Percentiles rank a stretch among this genome's conserved stretches.
These are phyloP conservation scores for Acleris laterana DNA, from an alignment of 2,888 invertebrate species.

Conservation along the genomic window DNA sequence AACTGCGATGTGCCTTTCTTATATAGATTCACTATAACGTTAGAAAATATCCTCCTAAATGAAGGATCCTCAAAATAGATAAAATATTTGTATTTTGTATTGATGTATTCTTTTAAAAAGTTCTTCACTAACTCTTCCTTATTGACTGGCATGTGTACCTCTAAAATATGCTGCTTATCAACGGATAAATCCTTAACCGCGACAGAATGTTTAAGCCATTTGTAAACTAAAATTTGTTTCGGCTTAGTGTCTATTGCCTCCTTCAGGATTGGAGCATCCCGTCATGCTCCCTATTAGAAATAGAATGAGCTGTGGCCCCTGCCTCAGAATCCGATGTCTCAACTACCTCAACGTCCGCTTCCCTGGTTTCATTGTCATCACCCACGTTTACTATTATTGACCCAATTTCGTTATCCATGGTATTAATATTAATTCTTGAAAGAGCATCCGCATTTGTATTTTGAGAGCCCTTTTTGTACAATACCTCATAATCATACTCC, in stretches of 20 bases:
- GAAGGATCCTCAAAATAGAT: conserved; percentile 41
- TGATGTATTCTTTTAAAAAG: conserved; percentile 38
- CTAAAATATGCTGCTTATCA: background rate
- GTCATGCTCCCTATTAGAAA: conserved; percentile 25
- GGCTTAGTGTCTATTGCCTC: conserved; percentile 50
- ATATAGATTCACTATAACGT: conserved; percentile 37
- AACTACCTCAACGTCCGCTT: background rate
- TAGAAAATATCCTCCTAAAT: conserved; percentile 18
- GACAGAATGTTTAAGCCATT: background rate
- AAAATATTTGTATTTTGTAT: conserved; percentile 33
- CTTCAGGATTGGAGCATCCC: conserved; percentile 45
- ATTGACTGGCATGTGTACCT: conserved; percentile 1
- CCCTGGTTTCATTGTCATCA: background rate
- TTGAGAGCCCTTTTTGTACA: conserved; percentile 40
- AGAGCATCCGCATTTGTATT: conserved; percentile 42
- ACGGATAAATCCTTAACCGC: background rate
- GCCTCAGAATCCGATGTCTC: conserved; percentile 12
- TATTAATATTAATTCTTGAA: conserved; percentile 38
- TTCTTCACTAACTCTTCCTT: conserved; percentile 31
- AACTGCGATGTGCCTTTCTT: conserved; percentile 33
- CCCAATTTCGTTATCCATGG: conserved; percentile 18
- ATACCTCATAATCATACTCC: conserved; percentile 42
- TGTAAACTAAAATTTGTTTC: conserved; percentile 15
- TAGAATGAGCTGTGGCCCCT: conserved; percentile 31
- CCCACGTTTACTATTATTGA: conserved; percentile 28